Evolutionary conservation across 2,113 vertebrate species (phyloP).

Genomic region (Thunnus thynnus): DNA sequence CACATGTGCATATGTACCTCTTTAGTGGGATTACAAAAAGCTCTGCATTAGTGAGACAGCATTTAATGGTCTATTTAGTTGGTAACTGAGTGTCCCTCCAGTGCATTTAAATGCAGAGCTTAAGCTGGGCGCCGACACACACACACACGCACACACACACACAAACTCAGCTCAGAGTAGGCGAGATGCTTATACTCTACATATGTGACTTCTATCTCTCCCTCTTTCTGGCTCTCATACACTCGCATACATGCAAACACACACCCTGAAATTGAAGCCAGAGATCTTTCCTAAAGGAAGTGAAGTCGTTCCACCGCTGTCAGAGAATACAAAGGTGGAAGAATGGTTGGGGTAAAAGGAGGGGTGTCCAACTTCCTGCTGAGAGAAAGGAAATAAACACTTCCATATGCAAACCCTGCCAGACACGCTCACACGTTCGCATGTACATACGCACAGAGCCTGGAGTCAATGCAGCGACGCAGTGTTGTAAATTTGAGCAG

Average conservation of each 20-base stretch:
- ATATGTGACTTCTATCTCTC: slow-evolving; percentile 19
- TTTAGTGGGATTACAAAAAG: slow-evolving; percentile 42
- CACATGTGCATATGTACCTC: slow-evolving; percentile 35
- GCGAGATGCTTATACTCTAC: slow-evolving; percentile 40
- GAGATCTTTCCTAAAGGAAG: slow-evolving; percentile 61
- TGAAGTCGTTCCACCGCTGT: slow-evolving; percentile 49
- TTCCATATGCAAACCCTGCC: slow-evolving; percentile 75
- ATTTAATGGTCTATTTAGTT: slow-evolving; percentile 65
- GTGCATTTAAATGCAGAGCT: slow-evolving; percentile 51
- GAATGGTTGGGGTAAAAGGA: slow-evolving; percentile 33
- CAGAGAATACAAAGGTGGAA: slow-evolving; percentile 69
- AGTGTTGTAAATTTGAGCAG: slow-evolving; percentile 58
- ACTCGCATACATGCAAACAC: slow-evolving; percentile 16
- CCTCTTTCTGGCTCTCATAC: not conserved
- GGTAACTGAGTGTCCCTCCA: slow-evolving; percentile 34
- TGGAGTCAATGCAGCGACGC: slow-evolving; percentile 42
- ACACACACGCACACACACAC: slow-evolving; percentile 36
- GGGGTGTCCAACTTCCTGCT: slow-evolving; percentile 67
- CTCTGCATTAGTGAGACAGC: slow-evolving; percentile 42
- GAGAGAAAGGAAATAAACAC: slow-evolving; percentile 80
- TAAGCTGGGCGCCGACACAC: slow-evolving; percentile 46
- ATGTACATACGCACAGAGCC: not conserved
- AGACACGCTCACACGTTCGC: slow-evolving; percentile 30
- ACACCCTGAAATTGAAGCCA: slow-evolving; percentile 63
- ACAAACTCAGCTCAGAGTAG: slow-evolving; percentile 38